These are phyloP conservation scores for Caenorhabditis macrosperma DNA, from an alignment of 2,888 invertebrate genomes.

Conservation along the genomic window DNA sequence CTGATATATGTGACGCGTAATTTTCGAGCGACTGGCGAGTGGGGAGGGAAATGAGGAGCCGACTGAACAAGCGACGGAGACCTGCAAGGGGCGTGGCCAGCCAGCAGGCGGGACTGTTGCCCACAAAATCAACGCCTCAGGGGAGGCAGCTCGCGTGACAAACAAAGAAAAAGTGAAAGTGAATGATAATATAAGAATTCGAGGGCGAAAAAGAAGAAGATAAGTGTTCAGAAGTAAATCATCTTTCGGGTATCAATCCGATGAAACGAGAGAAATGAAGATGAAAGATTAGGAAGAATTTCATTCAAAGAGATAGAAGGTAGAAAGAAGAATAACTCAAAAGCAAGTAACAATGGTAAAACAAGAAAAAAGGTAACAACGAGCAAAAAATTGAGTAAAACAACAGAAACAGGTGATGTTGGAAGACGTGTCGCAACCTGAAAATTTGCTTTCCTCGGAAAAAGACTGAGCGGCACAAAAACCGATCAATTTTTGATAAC, in stretches of 20 bases:
- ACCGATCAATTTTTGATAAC: constrained; percentile 20
- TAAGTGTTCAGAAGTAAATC: background rate
- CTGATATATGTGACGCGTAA: background rate
- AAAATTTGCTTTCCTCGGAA: constrained; percentile 58
- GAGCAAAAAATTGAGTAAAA: background rate
- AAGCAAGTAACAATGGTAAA: constrained; percentile 28
- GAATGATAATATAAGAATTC: background rate
- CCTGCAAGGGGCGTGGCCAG: background rate
- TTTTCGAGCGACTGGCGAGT: background rate
- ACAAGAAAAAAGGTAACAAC: constrained; percentile 25
- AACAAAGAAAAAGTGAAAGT: background rate
- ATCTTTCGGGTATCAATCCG: constrained; percentile 4
- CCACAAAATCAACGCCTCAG: constrained; percentile 16
- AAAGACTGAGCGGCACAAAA: background rate
- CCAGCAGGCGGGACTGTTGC: constrained; percentile 22
- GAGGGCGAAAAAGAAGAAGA: background rate
- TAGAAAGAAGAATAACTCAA: background rate
- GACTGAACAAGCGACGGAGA: background rate
- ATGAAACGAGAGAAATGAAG: background rate
- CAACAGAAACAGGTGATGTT: constrained; percentile 62
- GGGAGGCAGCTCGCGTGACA: background rate
- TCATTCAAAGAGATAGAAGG: background rate
- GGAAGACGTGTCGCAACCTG: constrained; percentile 68
- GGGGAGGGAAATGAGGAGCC: background rate
- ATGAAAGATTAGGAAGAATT: background rate